Conservation (phyloP, 1,140 invertebrate genomes). For the Cecropterus lyciades region DNA sequence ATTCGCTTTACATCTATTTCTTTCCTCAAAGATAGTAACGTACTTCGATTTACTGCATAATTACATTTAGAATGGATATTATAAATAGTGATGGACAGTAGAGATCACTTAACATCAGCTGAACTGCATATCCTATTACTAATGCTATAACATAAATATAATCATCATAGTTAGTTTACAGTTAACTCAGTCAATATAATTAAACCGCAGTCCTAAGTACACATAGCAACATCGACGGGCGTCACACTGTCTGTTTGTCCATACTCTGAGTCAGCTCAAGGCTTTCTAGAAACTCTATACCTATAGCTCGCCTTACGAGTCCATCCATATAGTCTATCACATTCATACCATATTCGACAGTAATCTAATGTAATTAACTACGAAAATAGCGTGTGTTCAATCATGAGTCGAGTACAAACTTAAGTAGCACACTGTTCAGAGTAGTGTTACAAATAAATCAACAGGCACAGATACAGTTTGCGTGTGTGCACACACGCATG, state of each 20-base stretch:
- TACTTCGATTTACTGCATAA: too few species aligned
- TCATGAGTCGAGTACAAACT: conserved; percentile 10
- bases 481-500: conserved; percentile 1
- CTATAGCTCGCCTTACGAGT: not conserved
- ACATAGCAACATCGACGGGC: conserved; percentile 42
- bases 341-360: conserved; percentile 1
- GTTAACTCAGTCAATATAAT: conserved; percentile 22
- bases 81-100: too few species aligned
- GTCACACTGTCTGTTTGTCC: conserved; percentile 46
- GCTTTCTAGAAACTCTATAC: conserved; percentile 38
- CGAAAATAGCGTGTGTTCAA: not conserved
- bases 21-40: too few species aligned
- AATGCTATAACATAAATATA: too few species aligned
- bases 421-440: conserved; percentile 3
- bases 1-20: too few species aligned
- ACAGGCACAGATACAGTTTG: conserved; percentile 16
- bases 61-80: too few species aligned
- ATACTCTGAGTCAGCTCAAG: conserved; percentile 40
- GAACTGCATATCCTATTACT: too few species aligned
- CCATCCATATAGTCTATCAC: not conserved
- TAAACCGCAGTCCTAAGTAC: conserved; percentile 20
- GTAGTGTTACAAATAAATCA: conserved; percentile 36
- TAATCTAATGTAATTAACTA: conserved; percentile 9
- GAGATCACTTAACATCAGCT: not conserved
- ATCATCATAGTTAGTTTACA: conserved; percentile 14